These are phyloP conservation scores for Amitus sp. DNA, from an alignment of 2,888 invertebrate genomes.

Conservation along the genomic window DNA sequence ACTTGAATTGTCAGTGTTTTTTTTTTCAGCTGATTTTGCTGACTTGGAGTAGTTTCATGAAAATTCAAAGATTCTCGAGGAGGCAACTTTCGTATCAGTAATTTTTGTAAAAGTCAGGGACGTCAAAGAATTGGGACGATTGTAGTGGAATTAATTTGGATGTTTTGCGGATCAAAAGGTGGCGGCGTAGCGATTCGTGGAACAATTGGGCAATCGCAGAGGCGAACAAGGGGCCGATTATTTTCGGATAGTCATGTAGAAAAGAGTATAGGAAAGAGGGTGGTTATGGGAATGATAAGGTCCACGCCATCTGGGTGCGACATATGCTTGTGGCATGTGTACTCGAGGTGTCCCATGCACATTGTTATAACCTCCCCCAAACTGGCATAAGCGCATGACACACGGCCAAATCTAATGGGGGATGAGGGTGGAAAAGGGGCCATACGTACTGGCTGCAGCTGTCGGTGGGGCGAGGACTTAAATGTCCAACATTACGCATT, in stretches of 20 bases:
- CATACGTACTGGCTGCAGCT: constrained; percentile 33
- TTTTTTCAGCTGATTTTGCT: no score
- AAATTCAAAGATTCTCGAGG: no score
- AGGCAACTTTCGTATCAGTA: no score
- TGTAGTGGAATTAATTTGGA: no score
- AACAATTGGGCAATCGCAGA: neutral
- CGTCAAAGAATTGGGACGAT: no score
- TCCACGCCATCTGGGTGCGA: constrained; percentile 51
- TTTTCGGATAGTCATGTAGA: constrained; percentile 28
- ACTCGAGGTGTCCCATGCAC: constrained; percentile 42
- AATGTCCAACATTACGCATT: neutral
- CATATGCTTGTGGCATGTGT: constrained; percentile 55
- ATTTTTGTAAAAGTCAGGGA: no score
- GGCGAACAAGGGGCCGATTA: constrained; percentile 33
- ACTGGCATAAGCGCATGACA: constrained; percentile 41
- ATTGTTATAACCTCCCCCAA: constrained; percentile 48
- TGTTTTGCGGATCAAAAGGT: no score
- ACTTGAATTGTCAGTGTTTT: no score
- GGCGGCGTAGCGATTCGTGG: neutral
- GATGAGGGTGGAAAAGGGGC: constrained; percentile 44
- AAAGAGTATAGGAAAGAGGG: constrained; percentile 15
- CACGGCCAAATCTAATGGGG: constrained; percentile 36
- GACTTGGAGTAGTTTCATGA: no score
- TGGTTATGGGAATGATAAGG: constrained; percentile 49
- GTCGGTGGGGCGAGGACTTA: constrained; percentile 19